These are phyloP conservation scores for Anoplius nigerrimus DNA, from an alignment of 2,888 invertebrate species.

Conservation along the genomic window DNA sequence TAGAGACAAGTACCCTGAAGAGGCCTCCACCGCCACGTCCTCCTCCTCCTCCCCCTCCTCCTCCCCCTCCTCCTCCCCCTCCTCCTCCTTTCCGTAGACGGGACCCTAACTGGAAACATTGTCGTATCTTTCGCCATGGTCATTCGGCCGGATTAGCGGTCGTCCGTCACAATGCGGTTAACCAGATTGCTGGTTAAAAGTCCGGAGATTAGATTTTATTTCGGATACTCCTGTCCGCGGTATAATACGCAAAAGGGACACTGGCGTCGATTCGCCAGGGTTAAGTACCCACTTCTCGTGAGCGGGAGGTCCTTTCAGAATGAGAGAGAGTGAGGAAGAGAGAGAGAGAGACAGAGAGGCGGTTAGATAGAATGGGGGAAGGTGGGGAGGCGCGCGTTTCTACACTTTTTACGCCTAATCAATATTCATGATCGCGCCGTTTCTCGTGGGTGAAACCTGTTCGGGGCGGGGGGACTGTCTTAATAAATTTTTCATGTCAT, in stretches of 20 bases:
- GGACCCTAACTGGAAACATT: constrained; percentile 27
- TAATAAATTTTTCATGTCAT: too few species aligned
- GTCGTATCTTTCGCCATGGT: constrained; percentile 40
- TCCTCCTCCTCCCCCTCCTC: constrained; percentile 1
- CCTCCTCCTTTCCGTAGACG: background rate
- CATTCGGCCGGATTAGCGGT: constrained; percentile 55
- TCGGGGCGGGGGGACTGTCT: too few species aligned
- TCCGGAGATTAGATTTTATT: constrained; percentile 54
- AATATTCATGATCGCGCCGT: too few species aligned
- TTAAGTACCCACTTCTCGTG: constrained; percentile 24
- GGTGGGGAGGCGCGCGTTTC: too few species aligned
- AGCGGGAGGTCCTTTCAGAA: background rate
- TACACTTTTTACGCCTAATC: too few species aligned
- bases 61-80: constrained; percentile 9
- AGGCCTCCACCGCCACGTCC: constrained; percentile 5
- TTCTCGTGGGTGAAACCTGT: too few species aligned
- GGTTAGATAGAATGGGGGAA: too few species aligned
- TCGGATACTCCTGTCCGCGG: constrained; percentile 31
- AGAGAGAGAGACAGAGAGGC: too few species aligned
- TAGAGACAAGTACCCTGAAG: constrained; percentile 5
- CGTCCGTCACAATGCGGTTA: constrained; percentile 47
- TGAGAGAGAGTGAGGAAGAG: too few species aligned
- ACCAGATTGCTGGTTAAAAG: constrained; percentile 67
- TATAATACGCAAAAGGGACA: constrained; percentile 36
- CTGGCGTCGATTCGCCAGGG: constrained; percentile 38